Evolutionary conservation across 2,888 invertebrate genomes (phyloP), one percentile per base, ranked within the genome.

Genomic region (Limnephilus marmoratus): DNA sequence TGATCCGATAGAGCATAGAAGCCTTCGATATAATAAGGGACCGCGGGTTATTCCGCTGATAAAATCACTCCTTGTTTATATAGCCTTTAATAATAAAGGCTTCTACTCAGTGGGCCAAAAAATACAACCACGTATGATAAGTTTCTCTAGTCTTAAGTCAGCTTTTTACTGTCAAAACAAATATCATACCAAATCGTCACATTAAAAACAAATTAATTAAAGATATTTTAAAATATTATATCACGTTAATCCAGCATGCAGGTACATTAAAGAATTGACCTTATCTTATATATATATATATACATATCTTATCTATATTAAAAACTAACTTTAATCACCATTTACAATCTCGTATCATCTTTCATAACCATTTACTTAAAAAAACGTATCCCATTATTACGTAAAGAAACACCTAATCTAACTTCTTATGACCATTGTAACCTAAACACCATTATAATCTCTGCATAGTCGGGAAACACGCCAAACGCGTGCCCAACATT

Each of bases 1-100:
- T 88, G 85, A 93, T 93, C 93, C 82, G 91, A 93, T 93, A 93
- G 90, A 88, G 53, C 85, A 90, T 93, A 90, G 53, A 90, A 91
- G 91, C 88, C 90, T 91, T 53, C 41, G 68, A 88, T 88, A 89
- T 89, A 24, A 82, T 37, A 15, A 45, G 68, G 29, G 88, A 37
- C 53, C 34, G 34, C 81, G 49, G 49, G 49, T 45, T 86, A 49
- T 80, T 45, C 88, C 24, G 88, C 53, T 31, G 80, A 88, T 88
- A 29, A 49, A 49, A 87, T 87, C 86, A 29, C 29, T 53, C n/a
- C 86, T 53, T 45, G 86, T 31, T 53, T 45, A 87, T 45, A 45
- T 45, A 86, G 41, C 45, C 86, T 86, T 18, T 18, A 53, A 53
- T 18, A 53, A 53, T 53, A 68, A 68, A 24, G n/a, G 1, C 68